Conservation (phyloP, 2,797 vertebrate genomes). For the Phaenicophaeus curvirostris region DNA sequence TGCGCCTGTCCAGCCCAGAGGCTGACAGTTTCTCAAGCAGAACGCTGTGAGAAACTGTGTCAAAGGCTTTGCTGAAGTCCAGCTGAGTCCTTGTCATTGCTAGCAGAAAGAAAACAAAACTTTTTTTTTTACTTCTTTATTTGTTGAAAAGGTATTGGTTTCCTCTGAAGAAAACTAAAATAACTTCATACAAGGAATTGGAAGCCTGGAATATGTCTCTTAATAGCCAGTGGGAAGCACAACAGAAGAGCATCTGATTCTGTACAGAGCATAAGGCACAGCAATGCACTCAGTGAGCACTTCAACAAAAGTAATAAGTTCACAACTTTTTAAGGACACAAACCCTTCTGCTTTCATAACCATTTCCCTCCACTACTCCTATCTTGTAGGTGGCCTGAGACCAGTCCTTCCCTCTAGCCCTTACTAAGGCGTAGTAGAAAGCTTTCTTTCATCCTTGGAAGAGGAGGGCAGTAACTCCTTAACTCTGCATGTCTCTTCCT, state of each 20-base stretch:
- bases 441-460: neutral
- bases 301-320: neutral
- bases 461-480: neutral
- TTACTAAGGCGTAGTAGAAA: rapidly evolving
- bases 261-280: neutral
- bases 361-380: neutral
- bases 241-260: neutral
- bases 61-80: no score
- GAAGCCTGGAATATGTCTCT: constrained; percentile 12
- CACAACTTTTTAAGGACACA: neutral
- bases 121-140: neutral
- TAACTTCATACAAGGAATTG: neutral
- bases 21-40: no score
- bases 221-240: constrained; percentile 7
- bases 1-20: no score
- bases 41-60: no score
- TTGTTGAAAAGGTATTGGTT: constrained; percentile 34
- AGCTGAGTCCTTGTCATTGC: neutral
- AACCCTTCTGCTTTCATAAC: neutral
- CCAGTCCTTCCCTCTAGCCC: neutral
- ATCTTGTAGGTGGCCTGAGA: neutral
- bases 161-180: constrained; percentile 49
- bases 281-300: neutral
- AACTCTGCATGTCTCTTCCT: neutral
- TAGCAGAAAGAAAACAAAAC: neutral